These are phyloP conservation scores for Mus spicilegus DNA, from an alignment of 2,113 vertebrate genomes.

Conservation along the genomic window DNA sequence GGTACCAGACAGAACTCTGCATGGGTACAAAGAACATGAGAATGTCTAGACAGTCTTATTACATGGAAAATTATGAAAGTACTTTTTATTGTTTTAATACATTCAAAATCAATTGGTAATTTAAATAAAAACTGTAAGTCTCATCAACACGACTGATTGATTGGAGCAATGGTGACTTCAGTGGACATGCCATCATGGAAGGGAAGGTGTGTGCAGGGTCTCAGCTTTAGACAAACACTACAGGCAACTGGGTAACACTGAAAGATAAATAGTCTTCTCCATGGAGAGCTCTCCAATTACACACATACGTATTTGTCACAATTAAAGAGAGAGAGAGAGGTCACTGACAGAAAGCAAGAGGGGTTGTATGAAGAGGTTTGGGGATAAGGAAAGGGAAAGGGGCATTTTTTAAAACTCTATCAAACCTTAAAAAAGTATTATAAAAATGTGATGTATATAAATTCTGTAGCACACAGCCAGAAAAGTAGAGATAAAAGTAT, in stretches of 20 bases:
- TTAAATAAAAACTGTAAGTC: background rate
- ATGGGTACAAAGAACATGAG: background rate
- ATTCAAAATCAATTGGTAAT: background rate
- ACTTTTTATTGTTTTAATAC: constrained; percentile 33
- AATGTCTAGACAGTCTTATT: background rate
- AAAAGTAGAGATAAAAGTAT: background rate
- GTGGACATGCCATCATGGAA: background rate
- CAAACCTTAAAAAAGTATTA: background rate
- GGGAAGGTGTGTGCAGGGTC: too few relatives aligned
- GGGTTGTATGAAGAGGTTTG: background rate
- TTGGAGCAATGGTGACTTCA: background rate
- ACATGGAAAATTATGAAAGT: background rate
- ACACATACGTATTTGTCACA: background rate
- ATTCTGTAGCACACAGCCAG: background rate
- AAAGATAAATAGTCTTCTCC: background rate
- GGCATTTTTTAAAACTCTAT: background rate
- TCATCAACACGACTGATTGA: background rate
- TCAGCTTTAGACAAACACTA: background rate
- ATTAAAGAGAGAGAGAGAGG: background rate
- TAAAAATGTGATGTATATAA: background rate
- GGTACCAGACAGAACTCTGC: background rate
- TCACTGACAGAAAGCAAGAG: background rate
- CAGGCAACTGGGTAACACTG: background rate
- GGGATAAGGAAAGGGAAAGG: background rate
- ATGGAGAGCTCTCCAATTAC: background rate